Conservation (phyloP, 92 coral and sea anemone species). For the Zoanthus sansibaricus region DNA sequence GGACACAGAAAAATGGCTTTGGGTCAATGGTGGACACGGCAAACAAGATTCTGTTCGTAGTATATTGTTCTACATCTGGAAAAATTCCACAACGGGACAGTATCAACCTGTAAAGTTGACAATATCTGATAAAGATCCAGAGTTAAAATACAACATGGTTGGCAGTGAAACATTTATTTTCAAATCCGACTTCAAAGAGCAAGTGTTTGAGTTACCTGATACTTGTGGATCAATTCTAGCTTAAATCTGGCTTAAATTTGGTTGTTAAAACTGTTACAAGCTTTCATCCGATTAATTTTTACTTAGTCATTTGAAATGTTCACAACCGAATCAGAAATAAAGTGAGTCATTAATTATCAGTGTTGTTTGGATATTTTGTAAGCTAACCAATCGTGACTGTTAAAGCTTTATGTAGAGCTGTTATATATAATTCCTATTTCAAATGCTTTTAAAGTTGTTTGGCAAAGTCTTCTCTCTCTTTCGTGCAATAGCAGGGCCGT, state of each 20-base stretch:
- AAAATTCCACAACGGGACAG: background rate
- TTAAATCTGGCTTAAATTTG: too few species aligned
- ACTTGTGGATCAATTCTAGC: background rate
- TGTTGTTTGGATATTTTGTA: too few species aligned
- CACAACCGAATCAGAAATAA: too few species aligned
- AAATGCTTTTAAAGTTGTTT: too few species aligned
- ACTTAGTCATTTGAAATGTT: background rate
- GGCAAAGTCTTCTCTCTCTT: too few species aligned
- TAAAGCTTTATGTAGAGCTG: too few species aligned
- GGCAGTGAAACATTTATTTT: background rate
- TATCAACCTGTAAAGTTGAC: background rate
- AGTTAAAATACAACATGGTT: background rate
- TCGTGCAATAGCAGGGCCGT: too few species aligned
- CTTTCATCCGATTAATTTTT: background rate
- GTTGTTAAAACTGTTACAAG: too few species aligned
- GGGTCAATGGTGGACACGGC: slow-evolving; percentile 25
- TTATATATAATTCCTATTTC: too few species aligned
- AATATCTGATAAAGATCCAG: background rate
- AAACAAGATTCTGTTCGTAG: background rate
- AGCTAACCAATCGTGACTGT: too few species aligned
- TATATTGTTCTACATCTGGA: background rate
- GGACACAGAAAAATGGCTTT: slow-evolving; percentile 6
- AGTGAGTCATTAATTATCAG: too few species aligned
- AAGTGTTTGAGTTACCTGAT: slow-evolving; percentile 12
- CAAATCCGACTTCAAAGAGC: background rate